Evolutionary conservation across 2,888 invertebrate species (phyloP).

Genomic region (Torymus tubicola): DNA sequence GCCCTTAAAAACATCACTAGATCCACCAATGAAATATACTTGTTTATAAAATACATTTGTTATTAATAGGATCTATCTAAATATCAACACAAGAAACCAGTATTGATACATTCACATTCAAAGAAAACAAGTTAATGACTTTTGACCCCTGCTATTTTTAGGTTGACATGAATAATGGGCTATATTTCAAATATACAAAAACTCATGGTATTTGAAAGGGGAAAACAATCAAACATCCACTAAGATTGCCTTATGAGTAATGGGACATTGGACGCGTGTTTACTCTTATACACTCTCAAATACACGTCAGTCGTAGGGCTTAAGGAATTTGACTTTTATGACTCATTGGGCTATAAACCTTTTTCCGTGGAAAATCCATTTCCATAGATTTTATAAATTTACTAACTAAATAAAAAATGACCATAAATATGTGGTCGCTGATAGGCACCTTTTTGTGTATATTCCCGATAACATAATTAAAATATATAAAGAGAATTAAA

Average conservation of each 20-base stretch:
- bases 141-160: conserved; percentile 6
- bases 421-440: no score
- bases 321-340: conserved; percentile 28
- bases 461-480: no score
- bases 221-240: conserved; percentile 21
- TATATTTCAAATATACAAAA: conserved; percentile 8
- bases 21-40: no score
- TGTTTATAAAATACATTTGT: no score
- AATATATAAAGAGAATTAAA: no score
- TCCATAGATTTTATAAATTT: conserved; percentile 65
- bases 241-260: conserved; percentile 27
- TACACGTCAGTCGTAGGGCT: background rate
- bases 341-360: conserved; percentile 11
- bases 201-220: background rate
- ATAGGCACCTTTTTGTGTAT: no score
- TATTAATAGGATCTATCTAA: no score
- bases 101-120: no score
- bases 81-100: no score
- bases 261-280: conserved; percentile 15
- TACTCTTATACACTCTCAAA: conserved; percentile 24
- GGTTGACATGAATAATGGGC: background rate
- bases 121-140: background rate
- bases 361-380: background rate
- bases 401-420: background rate
- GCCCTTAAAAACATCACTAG: no score